Conservation (phyloP, 2,113 vertebrate genomes). For the Barnardius zonarius region DNA sequence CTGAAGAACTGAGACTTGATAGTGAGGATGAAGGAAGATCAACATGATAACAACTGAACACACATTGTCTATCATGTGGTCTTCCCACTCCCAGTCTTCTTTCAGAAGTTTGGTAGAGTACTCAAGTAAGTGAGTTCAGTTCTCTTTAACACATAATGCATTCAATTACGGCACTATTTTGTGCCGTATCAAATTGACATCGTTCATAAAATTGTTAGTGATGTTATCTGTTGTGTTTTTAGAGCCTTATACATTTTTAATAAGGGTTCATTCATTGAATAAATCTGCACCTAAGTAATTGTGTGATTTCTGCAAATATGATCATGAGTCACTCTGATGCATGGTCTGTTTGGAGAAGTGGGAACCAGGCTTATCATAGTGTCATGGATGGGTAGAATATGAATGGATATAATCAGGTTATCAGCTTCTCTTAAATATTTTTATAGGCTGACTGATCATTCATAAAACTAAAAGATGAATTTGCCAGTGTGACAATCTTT, state of each 20-base stretch:
- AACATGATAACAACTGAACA: background rate
- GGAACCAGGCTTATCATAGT: background rate
- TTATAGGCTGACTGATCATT: background rate
- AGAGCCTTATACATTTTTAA: background rate
- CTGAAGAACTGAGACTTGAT: background rate
- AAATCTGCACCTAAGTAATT: background rate
- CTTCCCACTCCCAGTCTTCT: background rate
- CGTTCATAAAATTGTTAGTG: background rate
- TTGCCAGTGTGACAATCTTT: background rate
- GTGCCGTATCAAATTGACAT: background rate
- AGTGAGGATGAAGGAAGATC: background rate
- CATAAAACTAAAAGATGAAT: background rate
- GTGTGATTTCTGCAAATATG: background rate
- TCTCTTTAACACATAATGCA: background rate
- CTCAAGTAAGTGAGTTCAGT: background rate
- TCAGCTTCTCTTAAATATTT: slow-evolving; percentile 5
- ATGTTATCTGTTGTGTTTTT: background rate
- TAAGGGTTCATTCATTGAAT: background rate
- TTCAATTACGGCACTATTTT: background rate
- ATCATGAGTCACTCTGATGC: slow-evolving; percentile 20
- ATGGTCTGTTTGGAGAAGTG: slow-evolving; percentile 2
- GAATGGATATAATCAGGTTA: slow-evolving; percentile 18
- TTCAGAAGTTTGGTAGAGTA: background rate
- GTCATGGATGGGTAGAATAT: background rate
- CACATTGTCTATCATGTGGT: background rate